Conservation (phyloP, 2,113 vertebrate genomes). For the Nipponia nippon region DNA sequence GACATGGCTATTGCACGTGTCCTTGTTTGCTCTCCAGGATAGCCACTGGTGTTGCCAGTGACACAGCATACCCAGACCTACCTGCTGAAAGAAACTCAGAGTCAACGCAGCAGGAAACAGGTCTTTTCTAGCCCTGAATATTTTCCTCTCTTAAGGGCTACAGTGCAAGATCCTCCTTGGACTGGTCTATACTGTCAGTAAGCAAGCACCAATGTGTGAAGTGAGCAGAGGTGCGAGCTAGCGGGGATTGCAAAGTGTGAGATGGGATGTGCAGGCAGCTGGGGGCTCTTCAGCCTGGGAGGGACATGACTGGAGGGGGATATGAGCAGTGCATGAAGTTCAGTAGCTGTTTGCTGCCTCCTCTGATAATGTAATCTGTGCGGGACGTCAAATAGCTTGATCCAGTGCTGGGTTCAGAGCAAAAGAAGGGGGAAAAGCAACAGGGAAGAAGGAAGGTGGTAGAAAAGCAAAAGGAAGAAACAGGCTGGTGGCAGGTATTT, state of each 20-base stretch:
- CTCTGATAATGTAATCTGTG: not conserved
- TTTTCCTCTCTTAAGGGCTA: not conserved
- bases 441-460: not conserved
- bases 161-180: not conserved
- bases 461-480: not conserved
- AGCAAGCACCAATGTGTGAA: accelerated
- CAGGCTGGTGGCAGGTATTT: not conserved
- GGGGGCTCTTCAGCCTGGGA: not conserved
- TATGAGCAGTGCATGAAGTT: not conserved
- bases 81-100: not conserved
- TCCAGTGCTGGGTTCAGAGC: not conserved
- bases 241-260: too few species aligned
- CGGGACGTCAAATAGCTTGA: not conserved
- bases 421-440: not conserved
- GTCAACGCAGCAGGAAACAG: not conserved
- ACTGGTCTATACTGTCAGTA: accelerated
- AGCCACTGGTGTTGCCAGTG: accelerated
- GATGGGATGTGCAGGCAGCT: not conserved
- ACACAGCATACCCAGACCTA: too few species aligned
- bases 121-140: not conserved
- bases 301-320: accelerated
- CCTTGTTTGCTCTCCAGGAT: not conserved
- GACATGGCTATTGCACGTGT: not conserved
- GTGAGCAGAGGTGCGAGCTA: not conserved
- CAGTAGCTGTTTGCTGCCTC: not conserved